These are phyloP conservation scores for Entomyzon cyanotis DNA, from an alignment of 2,113 vertebrate genomes.

Conservation along the genomic window DNA sequence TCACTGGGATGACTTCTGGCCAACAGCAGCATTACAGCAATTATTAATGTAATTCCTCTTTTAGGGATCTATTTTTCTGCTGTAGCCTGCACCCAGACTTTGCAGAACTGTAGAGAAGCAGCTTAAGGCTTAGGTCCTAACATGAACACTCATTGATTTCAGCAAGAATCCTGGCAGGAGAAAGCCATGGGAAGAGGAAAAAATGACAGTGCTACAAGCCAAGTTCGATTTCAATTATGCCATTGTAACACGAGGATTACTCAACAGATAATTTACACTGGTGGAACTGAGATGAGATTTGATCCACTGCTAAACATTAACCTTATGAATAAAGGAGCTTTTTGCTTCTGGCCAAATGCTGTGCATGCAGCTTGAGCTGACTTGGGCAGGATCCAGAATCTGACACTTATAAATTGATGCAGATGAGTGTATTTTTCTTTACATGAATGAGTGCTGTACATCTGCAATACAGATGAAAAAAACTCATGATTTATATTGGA, in stretches of 20 bases:
- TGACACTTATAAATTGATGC: slow-evolving; percentile 40
- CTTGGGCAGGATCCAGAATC: slow-evolving; percentile 8
- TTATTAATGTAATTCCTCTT: slow-evolving; percentile 19
- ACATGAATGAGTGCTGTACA: slow-evolving; percentile 32
- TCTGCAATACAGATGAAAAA: slow-evolving; percentile 17
- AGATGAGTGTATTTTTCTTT: slow-evolving; percentile 19
- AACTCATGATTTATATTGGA: neutral
- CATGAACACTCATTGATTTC: neutral
- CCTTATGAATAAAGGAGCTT: slow-evolving; percentile 33
- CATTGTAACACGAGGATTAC: slow-evolving; percentile 20
- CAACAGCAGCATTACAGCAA: neutral
- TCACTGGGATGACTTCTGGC: neutral
- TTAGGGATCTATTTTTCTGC: neutral
- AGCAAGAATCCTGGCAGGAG: neutral
- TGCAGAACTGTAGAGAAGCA: neutral
- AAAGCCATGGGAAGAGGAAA: neutral
- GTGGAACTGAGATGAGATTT: slow-evolving; percentile 19
- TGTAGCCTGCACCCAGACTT: slow-evolving; percentile 4
- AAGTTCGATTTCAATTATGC: neutral
- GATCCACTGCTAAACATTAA: slow-evolving; percentile 32
- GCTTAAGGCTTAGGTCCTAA: neutral
- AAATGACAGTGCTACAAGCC: neutral
- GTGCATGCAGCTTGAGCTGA: neutral
- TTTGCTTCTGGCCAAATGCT: slow-evolving; percentile 39
- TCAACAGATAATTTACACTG: slow-evolving; percentile 28